Evolutionary conservation across 2,113 vertebrate species (phyloP).

Genomic region (Ammospiza nelsoni): DNA sequence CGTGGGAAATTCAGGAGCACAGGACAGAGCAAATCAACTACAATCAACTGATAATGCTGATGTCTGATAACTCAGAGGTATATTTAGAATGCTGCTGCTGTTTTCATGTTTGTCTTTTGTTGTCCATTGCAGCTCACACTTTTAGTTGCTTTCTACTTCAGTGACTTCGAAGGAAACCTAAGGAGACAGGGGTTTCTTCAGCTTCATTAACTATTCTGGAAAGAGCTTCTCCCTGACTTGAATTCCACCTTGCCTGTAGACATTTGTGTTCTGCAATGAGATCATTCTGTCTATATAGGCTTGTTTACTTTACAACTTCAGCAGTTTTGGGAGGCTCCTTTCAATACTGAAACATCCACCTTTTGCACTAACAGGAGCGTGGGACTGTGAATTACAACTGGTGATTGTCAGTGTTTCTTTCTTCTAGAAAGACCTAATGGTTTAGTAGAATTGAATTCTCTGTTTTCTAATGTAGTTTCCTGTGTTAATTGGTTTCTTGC

Average conservation of each 20-base stretch:
- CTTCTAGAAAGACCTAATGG: not conserved
- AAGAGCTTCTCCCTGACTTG: not conserved
- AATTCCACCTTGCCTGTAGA: not conserved
- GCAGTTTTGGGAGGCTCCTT: not conserved
- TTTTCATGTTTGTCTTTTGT: not conserved
- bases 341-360: not conserved
- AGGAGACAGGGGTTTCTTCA: not conserved
- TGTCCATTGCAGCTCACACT: not conserved
- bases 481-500: slow-evolving; percentile 6
- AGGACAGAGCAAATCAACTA: not conserved
- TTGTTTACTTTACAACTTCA: slow-evolving; percentile 8
- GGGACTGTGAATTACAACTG: not conserved
- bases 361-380: not conserved
- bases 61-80: not conserved
- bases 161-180: not conserved
- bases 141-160: slow-evolving; percentile 3
- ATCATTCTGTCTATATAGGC: not conserved
- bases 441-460: slow-evolving; percentile 6
- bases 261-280: not conserved
- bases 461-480: slow-evolving; percentile 2
- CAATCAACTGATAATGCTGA: not conserved
- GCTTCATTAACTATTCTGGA: slow-evolving; percentile 8
- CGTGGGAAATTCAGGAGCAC: not conserved
- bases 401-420: not conserved
- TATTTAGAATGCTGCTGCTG: not conserved